Evolutionary conservation across 2,797 vertebrate genomes (phyloP).

Genomic region (Holocentrus rufus): DNA sequence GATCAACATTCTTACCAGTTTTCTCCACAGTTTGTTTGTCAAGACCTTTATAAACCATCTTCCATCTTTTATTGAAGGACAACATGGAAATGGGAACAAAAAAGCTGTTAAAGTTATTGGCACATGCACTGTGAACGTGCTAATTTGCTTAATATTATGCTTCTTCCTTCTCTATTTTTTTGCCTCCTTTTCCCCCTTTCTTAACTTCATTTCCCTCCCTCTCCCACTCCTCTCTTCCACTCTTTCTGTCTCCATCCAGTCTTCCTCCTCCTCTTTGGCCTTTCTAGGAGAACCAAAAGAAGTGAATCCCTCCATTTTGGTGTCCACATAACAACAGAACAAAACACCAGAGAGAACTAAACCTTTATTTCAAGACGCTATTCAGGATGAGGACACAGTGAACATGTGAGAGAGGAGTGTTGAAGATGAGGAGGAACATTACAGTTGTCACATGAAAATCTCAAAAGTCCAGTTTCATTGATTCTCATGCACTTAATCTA

Average conservation of each 20-base stretch:
- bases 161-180: too few species aligned
- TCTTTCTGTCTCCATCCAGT: background rate
- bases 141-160: too few species aligned
- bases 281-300: conserved; percentile 26
- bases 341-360: conserved; percentile 11
- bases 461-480: background rate
- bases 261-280: conserved; percentile 11
- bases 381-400: conserved; percentile 1
- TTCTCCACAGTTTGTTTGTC: too few species aligned
- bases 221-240: background rate
- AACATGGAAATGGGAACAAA: too few species aligned
- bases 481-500: background rate
- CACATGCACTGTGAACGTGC: too few species aligned
- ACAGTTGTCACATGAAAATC: background rate
- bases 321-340: conserved; percentile 20
- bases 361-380: conserved; percentile 26
- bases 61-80: too few species aligned
- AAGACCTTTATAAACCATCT: too few species aligned
- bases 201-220: background rate
- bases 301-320: conserved; percentile 21
- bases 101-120: too few species aligned
- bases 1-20: too few species aligned
- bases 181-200: background rate
- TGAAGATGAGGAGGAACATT: conserved; percentile 1
- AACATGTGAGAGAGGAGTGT: background rate